Conservation (phyloP, 2,888 invertebrate species). For the Pseudanteris insignis region DNA sequence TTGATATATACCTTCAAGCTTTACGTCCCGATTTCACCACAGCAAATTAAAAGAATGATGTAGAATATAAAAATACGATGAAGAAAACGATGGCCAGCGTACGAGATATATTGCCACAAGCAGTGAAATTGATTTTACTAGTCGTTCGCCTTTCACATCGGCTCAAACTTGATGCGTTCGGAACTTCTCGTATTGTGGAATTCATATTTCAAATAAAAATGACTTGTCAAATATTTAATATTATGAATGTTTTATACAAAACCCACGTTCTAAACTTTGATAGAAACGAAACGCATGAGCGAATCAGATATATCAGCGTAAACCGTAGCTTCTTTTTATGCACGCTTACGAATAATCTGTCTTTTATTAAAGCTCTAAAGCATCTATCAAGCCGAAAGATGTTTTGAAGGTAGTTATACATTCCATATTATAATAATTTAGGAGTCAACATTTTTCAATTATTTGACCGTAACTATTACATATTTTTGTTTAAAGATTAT, state of each 20-base stretch:
- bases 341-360: too few species aligned
- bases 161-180: neutral
- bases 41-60: neutral
- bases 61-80: neutral
- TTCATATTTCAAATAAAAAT: constrained; percentile 4
- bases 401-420: too few species aligned
- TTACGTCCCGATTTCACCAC: neutral
- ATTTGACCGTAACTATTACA: too few species aligned
- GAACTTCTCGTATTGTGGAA: neutral
- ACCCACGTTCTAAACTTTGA: constrained; percentile 3
- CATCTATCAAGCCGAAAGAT: too few species aligned
- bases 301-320: neutral
- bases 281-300: neutral
- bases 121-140: neutral
- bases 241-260: constrained; percentile 2
- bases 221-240: constrained; percentile 10
- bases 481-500: too few species aligned
- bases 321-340: too few species aligned
- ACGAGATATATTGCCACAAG: neutral
- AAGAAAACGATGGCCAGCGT: neutral
- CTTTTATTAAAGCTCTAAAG: too few species aligned
- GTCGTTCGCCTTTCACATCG: neutral
- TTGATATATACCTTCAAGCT: constrained; percentile 3
- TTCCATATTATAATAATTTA: too few species aligned
- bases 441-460: too few species aligned